Evolutionary conservation across 2,113 vertebrate genomes (phyloP).

Genomic region (Proterorhinus semilunaris): DNA sequence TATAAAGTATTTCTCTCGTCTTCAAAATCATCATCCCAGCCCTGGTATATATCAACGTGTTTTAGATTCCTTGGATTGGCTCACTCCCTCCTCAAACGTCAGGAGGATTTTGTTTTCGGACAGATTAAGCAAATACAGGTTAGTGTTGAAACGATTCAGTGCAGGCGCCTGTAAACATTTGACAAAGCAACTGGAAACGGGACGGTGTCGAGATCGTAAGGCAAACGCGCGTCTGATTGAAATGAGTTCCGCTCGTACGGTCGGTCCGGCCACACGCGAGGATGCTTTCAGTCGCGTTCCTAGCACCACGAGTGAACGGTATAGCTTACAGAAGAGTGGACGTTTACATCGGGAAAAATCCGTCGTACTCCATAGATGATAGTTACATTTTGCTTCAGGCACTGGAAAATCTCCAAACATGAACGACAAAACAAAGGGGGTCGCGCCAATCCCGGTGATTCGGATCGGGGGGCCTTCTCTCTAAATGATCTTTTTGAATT

Average conservation of each 20-base stretch:
- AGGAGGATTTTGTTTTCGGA: too few species aligned
- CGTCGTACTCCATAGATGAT: not conserved
- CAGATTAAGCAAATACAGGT: too few species aligned
- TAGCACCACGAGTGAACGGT: conserved; percentile 3
- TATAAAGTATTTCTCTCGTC: too few species aligned
- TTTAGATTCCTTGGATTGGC: too few species aligned
- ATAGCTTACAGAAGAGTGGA: not conserved
- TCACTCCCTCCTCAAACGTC: too few species aligned
- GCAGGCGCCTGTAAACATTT: not conserved
- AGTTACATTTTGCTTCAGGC: conserved; percentile 1
- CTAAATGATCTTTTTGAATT: too few species aligned
- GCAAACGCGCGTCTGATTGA: not conserved
- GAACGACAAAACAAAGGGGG: not conserved
- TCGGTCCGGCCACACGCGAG: not conserved
- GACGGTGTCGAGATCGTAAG: not conserved
- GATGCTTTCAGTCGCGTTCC: not conserved
- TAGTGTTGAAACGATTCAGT: not conserved
- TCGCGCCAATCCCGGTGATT: not conserved
- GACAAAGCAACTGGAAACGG: not conserved
- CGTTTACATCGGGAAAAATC: not conserved
- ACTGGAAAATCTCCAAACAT: not conserved
- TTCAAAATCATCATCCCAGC: too few species aligned
- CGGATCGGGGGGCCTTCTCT: not conserved
- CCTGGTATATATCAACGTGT: too few species aligned
- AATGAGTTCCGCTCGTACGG: not conserved